Percentiles rank a stretch among this genome's conserved stretches.
Evolutionary conservation across 1,140 invertebrate genomes (phyloP).

Genomic region (Caenorhabditis tropicalis): DNA sequence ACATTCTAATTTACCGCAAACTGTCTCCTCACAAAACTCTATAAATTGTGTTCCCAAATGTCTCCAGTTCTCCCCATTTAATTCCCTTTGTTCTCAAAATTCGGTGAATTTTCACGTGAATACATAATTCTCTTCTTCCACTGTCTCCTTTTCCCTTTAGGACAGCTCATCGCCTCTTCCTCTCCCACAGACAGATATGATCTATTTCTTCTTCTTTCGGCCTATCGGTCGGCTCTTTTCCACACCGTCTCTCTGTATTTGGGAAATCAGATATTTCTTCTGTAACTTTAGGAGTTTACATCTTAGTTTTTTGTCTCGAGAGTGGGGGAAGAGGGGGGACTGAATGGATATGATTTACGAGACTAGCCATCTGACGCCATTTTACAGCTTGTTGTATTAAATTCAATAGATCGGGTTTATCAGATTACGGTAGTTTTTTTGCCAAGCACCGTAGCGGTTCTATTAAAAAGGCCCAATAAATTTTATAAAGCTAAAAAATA

Average conservation of each 20-base stretch:
- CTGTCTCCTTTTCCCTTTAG: too few species aligned
- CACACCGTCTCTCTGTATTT: neutral
- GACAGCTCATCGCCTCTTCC: neutral
- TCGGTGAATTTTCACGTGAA: neutral
- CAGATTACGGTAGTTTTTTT: too few species aligned
- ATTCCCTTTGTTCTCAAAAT: neutral
- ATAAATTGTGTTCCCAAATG: too few species aligned
- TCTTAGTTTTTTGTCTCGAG: too few species aligned
- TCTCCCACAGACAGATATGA: constrained; percentile 5
- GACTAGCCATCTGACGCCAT: neutral
- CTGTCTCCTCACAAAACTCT: neutral
- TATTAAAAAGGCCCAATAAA: too few species aligned
- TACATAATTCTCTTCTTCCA: neutral
- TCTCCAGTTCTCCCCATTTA: too few species aligned
- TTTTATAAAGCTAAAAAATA: too few species aligned
- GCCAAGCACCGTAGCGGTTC: too few species aligned
- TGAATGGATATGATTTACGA: too few species aligned
- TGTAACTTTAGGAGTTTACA: too few species aligned
- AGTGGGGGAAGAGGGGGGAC: too few species aligned
- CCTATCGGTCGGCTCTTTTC: neutral
- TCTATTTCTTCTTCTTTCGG: too few species aligned
- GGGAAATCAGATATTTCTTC: neutral
- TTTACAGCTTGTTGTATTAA: constrained; percentile 15
- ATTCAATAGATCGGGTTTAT: neutral
- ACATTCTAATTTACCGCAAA: neutral